Percentiles rank a stretch among this genome's conserved stretches.
Evolutionary conservation across 2,888 invertebrate genomes (phyloP).

Genomic region (Cephus spinipes): DNA sequence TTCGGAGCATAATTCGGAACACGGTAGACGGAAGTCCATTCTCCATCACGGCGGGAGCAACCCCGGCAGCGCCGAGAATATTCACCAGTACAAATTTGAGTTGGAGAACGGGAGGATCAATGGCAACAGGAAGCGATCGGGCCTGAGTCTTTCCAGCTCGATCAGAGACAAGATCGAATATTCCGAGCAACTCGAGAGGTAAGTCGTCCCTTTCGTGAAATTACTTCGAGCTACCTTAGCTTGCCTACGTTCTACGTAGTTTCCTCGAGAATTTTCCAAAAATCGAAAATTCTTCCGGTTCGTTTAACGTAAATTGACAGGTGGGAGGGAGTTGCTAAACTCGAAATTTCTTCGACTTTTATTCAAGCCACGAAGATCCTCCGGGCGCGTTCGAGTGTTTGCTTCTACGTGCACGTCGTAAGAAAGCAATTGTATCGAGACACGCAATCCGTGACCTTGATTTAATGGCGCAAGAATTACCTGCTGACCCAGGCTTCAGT

Average conservation of each 20-base stretch:
- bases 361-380: background rate
- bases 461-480: background rate
- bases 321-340: background rate
- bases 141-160: slow-evolving; percentile 61
- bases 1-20: slow-evolving; percentile 54
- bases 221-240: background rate
- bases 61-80: slow-evolving; percentile 58
- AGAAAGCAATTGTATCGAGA: background rate
- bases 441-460: background rate
- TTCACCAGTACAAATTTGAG: slow-evolving; percentile 59
- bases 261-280: background rate
- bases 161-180: slow-evolving; percentile 64
- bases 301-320: background rate
- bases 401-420: background rate
- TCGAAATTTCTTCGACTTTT: background rate
- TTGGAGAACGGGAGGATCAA: slow-evolving; percentile 52
- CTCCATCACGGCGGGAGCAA: slow-evolving; percentile 50
- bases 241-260: background rate
- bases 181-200: slow-evolving; percentile 61
- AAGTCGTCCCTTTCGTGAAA: slow-evolving; percentile 10
- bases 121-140: slow-evolving; percentile 56
- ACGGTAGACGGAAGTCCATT: slow-evolving; percentile 57
- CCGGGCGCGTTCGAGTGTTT: background rate
- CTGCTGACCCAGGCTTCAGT: background rate
- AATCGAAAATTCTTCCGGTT: background rate